These are phyloP conservation scores for Agonopterix subpropinquella DNA, from an alignment of 2,888 invertebrate genomes.

Conservation along the genomic window DNA sequence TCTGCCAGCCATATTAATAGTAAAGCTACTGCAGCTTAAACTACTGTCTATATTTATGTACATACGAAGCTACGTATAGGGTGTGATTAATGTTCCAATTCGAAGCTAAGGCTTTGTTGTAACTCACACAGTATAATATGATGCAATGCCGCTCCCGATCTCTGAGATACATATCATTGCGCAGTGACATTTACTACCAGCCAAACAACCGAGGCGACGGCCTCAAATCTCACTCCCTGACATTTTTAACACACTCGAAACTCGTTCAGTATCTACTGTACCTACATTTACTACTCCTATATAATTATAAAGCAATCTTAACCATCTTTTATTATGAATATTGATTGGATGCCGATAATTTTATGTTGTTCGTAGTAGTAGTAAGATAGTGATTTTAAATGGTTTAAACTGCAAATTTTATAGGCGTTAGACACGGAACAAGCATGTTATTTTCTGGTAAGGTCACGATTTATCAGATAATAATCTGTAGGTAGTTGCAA, in stretches of 20 bases:
- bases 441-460: background rate
- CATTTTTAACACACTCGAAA: conserved; percentile 20
- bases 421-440: background rate
- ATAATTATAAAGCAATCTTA: too few species aligned
- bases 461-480: background rate
- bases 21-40: too few species aligned
- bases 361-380: background rate
- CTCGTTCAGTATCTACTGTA: conserved; percentile 9
- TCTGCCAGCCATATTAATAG: too few species aligned
- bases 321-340: background rate
- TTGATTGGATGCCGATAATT: background rate
- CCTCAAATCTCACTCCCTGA: conserved; percentile 24
- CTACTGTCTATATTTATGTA: too few species aligned
- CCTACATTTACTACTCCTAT: background rate
- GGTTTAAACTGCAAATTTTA: background rate
- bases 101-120: too few species aligned
- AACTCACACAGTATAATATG: too few species aligned
- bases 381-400: background rate
- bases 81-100: too few species aligned
- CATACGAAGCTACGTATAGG: too few species aligned
- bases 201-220: conserved; percentile 15
- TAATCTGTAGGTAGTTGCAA: background rate
- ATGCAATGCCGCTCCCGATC: conserved; percentile 17
- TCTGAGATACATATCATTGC: conserved; percentile 13
- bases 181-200: conserved; percentile 22